Evolutionary conservation across 1,140 invertebrate species (phyloP).

Genomic region (Probaryconus sp.): DNA sequence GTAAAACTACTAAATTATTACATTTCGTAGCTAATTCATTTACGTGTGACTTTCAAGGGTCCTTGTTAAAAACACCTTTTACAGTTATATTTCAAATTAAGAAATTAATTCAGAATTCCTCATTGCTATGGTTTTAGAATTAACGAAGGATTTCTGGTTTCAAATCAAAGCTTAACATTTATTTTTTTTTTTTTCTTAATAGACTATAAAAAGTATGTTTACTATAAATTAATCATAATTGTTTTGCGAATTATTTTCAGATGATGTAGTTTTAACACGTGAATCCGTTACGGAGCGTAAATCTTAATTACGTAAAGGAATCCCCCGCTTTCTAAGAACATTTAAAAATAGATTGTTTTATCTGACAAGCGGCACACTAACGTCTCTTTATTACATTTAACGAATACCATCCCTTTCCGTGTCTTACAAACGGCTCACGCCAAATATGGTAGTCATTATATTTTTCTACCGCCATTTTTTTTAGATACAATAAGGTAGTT

Average conservation of each 20-base stretch:
- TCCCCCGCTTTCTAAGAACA: constrained; percentile 32
- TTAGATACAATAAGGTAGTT: too few species aligned
- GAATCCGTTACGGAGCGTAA: constrained; percentile 28
- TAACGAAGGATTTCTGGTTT: too few species aligned
- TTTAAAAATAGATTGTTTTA: constrained; percentile 53
- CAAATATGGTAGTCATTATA: too few species aligned
- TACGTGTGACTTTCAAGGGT: too few species aligned
- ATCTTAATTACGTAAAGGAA: constrained; percentile 58
- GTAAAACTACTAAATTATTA: constrained; percentile 22
- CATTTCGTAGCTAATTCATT: constrained; percentile 33
- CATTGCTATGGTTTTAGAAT: too few species aligned
- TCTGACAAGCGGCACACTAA: constrained; percentile 53
- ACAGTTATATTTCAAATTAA: too few species aligned
- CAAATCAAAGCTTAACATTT: too few species aligned
- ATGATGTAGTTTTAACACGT: not conserved
- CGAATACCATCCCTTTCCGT: constrained; percentile 44
- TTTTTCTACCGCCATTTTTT: too few species aligned
- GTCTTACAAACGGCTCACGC: constrained; percentile 32
- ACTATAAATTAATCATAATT: constrained; percentile 18
- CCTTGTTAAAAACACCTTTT: too few species aligned
- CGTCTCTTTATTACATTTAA: constrained; percentile 59
- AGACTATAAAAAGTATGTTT: too few species aligned
- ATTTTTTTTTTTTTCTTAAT: too few species aligned
- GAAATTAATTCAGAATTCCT: too few species aligned
- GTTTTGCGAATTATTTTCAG: constrained; percentile 38